A percentile compares a stretch with the other conserved stretches of the same genome.
These are phyloP conservation scores for Palythoa grandis DNA, from an alignment of 92 coral and sea anemone species.

Conservation along the genomic window DNA sequence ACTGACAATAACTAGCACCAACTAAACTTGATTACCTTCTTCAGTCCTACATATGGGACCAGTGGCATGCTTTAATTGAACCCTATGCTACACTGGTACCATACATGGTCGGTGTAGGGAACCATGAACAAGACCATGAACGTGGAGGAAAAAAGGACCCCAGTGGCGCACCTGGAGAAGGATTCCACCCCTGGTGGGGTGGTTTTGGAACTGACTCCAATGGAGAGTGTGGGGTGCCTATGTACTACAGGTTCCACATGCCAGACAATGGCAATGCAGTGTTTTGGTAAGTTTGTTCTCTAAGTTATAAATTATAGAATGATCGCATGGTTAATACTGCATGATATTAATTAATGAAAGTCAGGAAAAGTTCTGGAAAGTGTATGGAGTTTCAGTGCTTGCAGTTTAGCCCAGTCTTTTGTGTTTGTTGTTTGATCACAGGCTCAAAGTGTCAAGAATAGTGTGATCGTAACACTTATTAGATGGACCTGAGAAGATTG, in stretches of 20 bases:
- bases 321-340: neutral
- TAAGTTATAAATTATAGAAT: neutral
- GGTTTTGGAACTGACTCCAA: conserved; percentile 78
- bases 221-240: conserved; percentile 91
- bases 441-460: no score
- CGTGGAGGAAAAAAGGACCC: conserved; percentile 70
- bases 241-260: conserved; percentile 85
- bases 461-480: no score
- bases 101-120: conserved; percentile 88
- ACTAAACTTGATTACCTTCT: neutral
- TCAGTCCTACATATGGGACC: conserved; percentile 85
- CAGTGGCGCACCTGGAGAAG: conserved; percentile 77
- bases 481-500: no score
- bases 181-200: conserved; percentile 92
- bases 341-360: no score
- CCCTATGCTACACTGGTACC: conserved; percentile 82
- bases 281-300: conserved; percentile 70
- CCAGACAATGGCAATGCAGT: conserved; percentile 87
- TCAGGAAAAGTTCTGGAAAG: no score
- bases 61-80: conserved; percentile 85
- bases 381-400: no score
- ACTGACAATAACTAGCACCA: neutral
- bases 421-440: no score
- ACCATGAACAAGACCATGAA: conserved; percentile 84
- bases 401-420: no score